Evolutionary conservation across 2,888 invertebrate species (phyloP).

Genomic region (Melinaea menophilus): DNA sequence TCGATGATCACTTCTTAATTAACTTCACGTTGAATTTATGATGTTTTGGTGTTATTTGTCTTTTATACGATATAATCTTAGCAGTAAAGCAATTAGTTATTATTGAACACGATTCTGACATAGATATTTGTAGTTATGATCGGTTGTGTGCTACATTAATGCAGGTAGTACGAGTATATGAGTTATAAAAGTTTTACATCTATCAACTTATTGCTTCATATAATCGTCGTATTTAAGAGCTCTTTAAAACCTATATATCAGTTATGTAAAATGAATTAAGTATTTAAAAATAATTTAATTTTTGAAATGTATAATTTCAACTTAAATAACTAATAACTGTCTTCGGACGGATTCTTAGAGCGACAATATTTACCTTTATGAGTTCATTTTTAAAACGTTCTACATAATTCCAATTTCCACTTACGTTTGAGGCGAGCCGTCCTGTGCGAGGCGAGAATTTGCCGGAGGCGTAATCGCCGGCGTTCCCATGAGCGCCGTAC

Average conservation of each 20-base stretch:
- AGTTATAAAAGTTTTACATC: too few relatives aligned
- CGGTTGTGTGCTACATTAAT: background rate
- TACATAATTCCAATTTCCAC: constrained; percentile 49
- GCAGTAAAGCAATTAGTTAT: constrained; percentile 2
- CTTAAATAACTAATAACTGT: too few relatives aligned
- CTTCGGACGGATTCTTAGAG: constrained; percentile 13
- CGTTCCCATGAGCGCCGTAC: constrained; percentile 56
- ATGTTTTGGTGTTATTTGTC: constrained; percentile 2
- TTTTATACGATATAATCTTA: background rate
- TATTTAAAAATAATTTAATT: too few relatives aligned
- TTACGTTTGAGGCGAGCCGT: constrained; percentile 52
- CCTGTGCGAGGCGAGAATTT: constrained; percentile 56
- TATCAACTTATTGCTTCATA: too few relatives aligned
- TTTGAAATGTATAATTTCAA: too few relatives aligned
- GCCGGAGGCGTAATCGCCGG: constrained; percentile 55
- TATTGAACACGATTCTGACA: constrained; percentile 1
- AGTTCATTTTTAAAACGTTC: constrained; percentile 35
- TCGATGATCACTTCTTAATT: background rate
- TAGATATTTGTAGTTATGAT: background rate
- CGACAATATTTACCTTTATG: constrained; percentile 32
- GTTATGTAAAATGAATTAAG: too few relatives aligned
- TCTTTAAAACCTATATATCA: too few relatives aligned
- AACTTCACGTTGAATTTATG: constrained; percentile 3
- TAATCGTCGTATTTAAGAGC: too few relatives aligned
- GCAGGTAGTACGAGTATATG: too few relatives aligned